A percentile compares a stretch with the other conserved stretches of the same genome.
Conservation (phyloP, 2,113 vertebrate species). For the Urocitellus parryii region DNA sequence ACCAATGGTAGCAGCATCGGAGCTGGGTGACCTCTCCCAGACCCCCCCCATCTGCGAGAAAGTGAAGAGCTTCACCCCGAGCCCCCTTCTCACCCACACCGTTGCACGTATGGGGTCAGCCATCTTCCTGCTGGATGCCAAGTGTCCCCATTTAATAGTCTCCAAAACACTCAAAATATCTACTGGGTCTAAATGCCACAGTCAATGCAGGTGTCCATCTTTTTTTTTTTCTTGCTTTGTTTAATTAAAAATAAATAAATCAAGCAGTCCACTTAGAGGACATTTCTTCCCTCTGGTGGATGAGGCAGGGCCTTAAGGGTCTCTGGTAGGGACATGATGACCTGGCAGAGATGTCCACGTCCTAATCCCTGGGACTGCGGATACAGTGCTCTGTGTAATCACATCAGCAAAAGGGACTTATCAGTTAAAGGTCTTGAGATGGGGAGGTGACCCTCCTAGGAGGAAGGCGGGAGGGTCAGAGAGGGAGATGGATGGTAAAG, state of each 20-base stretch:
- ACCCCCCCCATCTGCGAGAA: slow-evolving; percentile 71
- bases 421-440: not conserved
- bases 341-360: fast-evolving
- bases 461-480: not conserved
- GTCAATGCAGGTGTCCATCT: slow-evolving; percentile 29
- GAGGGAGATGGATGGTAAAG: not conserved
- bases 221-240: slow-evolving; percentile 24
- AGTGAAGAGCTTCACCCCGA: slow-evolving; percentile 63
- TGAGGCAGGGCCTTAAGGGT: not conserved
- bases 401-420: not conserved
- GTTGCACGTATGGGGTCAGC: slow-evolving; percentile 64
- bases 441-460: not conserved
- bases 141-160: slow-evolving; percentile 47
- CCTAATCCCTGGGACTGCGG: not conserved
- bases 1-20: slow-evolving; percentile 58
- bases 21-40: slow-evolving; percentile 44
- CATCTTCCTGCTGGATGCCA: slow-evolving; percentile 62
- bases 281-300: not conserved
- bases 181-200: not conserved
- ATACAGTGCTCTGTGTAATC: not conserved
- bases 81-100: not conserved
- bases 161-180: slow-evolving; percentile 51
- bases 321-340: not conserved
- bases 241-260: slow-evolving; percentile 23
- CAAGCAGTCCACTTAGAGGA: not conserved